Evolutionary conservation across 2,113 vertebrate genomes (phyloP).

Genomic region (Aldabrachelys gigantea): DNA sequence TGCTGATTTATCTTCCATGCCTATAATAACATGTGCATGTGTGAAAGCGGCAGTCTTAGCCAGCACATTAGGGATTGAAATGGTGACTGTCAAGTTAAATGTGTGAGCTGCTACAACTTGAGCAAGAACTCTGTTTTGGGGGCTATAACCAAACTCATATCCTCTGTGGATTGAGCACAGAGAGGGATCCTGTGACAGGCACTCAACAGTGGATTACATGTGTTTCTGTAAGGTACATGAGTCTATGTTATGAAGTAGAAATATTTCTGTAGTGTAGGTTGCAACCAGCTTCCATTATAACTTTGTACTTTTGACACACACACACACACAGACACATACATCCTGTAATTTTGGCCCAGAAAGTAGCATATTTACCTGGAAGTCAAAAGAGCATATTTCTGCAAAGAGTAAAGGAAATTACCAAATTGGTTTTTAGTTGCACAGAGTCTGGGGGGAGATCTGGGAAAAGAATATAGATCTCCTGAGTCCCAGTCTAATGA

Average conservation of each 20-base stretch:
- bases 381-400: slow-evolving; percentile 34
- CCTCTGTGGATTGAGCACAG: not conserved
- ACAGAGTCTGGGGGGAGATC: not conserved
- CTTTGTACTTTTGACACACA: not conserved
- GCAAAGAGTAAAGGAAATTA: not conserved
- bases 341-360: not conserved
- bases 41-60: not conserved
- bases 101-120: not conserved
- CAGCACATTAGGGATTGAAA: not conserved
- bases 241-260: not conserved
- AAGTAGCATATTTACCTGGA: slow-evolving; percentile 33
- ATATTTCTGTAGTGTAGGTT: slow-evolving; percentile 5
- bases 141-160: not conserved
- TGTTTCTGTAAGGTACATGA: not conserved
- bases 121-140: not conserved
- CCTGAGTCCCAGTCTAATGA: not conserved
- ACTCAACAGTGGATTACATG: not conserved
- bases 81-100: not conserved
- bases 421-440: not conserved
- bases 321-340: not conserved
- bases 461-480: not conserved
- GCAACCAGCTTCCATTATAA: slow-evolving; percentile 29
- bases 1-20: not conserved
- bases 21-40: not conserved
- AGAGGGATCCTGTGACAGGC: not conserved